Percentiles rank a stretch among this genome's conserved stretches.
These are phyloP conservation scores for Anagyrus pseudococci DNA, from an alignment of 2,888 invertebrate species.

Conservation along the genomic window DNA sequence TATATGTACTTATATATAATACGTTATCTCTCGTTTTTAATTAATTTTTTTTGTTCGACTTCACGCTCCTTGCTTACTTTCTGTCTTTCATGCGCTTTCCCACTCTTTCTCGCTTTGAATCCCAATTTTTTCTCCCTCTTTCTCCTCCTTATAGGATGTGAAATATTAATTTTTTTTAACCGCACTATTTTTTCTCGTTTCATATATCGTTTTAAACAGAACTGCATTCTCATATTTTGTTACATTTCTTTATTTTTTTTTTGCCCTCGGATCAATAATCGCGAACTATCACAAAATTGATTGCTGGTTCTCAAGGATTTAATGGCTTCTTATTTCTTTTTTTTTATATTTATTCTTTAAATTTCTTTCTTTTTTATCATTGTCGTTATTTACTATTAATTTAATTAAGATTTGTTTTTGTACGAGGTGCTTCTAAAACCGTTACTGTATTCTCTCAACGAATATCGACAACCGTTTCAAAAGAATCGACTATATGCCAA, in stretches of 20 bases:
- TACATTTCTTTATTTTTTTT: conserved; percentile 13
- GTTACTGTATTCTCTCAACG: conserved; percentile 33
- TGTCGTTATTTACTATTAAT: too few species aligned
- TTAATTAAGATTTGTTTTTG: conserved; percentile 20
- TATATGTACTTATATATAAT: conserved; percentile 43
- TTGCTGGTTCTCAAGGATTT: too few species aligned
- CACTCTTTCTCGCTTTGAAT: conserved; percentile 1
- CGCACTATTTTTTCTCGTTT: too few species aligned
- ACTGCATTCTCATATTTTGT: conserved; percentile 14
- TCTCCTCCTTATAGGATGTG: conserved; percentile 9
- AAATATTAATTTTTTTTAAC: too few species aligned
- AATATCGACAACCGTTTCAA: conserved; percentile 30
- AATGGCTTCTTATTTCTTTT: conserved; percentile 15
- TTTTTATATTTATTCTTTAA: background rate
- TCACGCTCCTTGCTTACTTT: conserved; percentile 10
- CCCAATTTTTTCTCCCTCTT: conserved; percentile 16
- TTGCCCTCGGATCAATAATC: conserved; percentile 46
- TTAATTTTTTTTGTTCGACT: conserved; percentile 19
- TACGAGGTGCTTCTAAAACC: conserved; percentile 53
- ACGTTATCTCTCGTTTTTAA: conserved; percentile 39
- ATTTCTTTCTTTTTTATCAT: too few species aligned
- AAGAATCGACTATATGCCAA: conserved; percentile 10
- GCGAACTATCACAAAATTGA: too few species aligned
- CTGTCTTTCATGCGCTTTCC: conserved; percentile 11
- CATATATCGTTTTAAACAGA: conserved; percentile 4